Evolutionary conservation across 2,888 invertebrate species (phyloP), one percentile per base, ranked within the genome.

Genomic region (Perithous albicinctus): DNA sequence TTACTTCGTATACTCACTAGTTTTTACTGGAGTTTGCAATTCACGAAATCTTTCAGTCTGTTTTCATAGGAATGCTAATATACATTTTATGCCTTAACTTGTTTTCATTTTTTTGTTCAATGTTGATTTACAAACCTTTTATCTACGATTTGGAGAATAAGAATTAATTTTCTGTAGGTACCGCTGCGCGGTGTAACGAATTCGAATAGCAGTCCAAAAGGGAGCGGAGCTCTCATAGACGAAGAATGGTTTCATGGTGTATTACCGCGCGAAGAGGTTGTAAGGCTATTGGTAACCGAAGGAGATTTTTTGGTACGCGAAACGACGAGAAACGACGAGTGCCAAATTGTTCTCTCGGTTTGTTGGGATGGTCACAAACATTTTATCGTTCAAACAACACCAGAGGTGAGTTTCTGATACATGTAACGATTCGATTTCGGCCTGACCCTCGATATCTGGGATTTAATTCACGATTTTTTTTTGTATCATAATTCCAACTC

Each of bases 181-280:
- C 89, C 92, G 4, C 81, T 88, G 23, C 90, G 90, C 46, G 90
- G 89, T 73, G 89, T 89, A 41, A 88, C 90, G 6, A 90, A 88
- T 85, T 87, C 88, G 64, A 83, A 82, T 56, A 87, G 82, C 43
- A 88, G 86, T 74, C 90, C 89, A 84, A 91, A 91, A 78, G 90
- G 88, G 48, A 96, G 95, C 90, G 95, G 96, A 51, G 95, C 96
- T 10, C 93, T 97, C 61, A 96, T 97, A 84, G 98, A 98, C 87
- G 98, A 98, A 93, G 98, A 98, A 92, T 99, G 98, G 98, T 99
- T 99, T 93, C 99, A 99, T 91, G 99, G 99, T 0, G 98, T 99
- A 10, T 93, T 99, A 79, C 99, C 99, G 0, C 94, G 99, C 12
- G 99, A 99, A 93, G 99, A 99, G 93, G 99, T 99, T 35, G 98